phyloP scores from a whole-genome alignment of 2,888 invertebrate species.

The Scaptomyza cyrtandrae region DNA sequence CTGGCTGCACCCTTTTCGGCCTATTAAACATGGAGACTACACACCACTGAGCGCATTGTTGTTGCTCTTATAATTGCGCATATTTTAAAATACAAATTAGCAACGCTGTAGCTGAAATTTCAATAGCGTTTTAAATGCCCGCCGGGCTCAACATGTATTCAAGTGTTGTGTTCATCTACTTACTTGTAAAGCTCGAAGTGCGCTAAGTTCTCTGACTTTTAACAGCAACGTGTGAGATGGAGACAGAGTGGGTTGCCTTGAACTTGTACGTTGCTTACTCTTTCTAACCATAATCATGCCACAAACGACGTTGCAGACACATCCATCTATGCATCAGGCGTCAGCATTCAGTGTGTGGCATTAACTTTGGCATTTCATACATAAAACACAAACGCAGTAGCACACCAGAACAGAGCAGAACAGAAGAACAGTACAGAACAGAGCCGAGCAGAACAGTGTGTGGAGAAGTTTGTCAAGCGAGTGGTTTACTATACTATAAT shows the following conservation, averaged over 20 bases:
- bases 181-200: conserved; percentile 51
- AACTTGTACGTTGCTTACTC: conserved; percentile 39
- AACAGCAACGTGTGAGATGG: conserved; percentile 15
- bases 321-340: conserved; percentile 55
- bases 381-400: conserved; percentile 53
- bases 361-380: conserved; percentile 71
- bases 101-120: conserved; percentile 78
- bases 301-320: conserved; percentile 27
- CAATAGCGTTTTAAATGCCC: conserved; percentile 75
- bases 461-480: conserved; percentile 69
- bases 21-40: conserved; percentile 70
- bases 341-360: conserved; percentile 65
- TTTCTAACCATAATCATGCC: conserved; percentile 12
- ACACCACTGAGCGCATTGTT: conserved; percentile 72
- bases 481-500: conserved; percentile 7
- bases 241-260: conserved; percentile 54
- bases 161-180: conserved; percentile 16
- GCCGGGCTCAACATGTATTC: conserved; percentile 38
- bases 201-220: conserved; percentile 64
- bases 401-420: conserved; percentile 34
- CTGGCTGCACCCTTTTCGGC: conserved; percentile 72
- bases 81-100: conserved; percentile 81
- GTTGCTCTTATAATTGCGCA: conserved; percentile 71
- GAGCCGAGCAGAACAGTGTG: conserved; percentile 21
- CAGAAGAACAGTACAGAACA: conserved; percentile 27